phyloP scores from a whole-genome alignment of 2,797 vertebrate genomes.

The Scolopax bukidnonensis region DNA sequence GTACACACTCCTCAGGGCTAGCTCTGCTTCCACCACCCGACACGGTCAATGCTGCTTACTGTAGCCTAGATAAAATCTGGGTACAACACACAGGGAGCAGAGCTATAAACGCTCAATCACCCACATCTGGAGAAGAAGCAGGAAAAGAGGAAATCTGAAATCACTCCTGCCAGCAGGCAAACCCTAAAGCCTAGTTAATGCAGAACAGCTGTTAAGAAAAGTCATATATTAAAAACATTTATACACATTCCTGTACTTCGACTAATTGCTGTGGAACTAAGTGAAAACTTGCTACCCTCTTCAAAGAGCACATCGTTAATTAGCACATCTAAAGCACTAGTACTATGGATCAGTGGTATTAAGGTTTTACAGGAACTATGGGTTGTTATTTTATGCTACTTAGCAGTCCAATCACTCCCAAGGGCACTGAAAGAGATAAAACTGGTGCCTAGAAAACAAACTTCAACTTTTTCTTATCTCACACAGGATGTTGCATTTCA shows the following conservation, averaged over 20 bases:
- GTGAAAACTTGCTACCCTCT: neutral
- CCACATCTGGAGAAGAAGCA: neutral
- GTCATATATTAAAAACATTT: neutral
- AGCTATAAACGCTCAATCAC: neutral
- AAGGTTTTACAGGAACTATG: neutral
- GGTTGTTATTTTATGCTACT: neutral
- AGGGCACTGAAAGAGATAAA: neutral
- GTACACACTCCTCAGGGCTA: neutral
- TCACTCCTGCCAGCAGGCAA: neutral
- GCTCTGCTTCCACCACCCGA: neutral
- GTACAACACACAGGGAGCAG: neutral
- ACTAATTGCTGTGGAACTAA: neutral
- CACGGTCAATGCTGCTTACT: fast-evolving
- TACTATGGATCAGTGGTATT: neutral
- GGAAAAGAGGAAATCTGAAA: neutral
- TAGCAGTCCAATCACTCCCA: constrained; percentile 43
- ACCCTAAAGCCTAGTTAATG: neutral
- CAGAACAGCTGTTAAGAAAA: neutral
- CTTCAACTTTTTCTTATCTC: neutral
- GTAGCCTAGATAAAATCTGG: neutral
- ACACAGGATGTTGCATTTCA: neutral
- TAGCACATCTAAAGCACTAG: neutral
- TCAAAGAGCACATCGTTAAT: neutral
- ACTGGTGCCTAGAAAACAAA: neutral
- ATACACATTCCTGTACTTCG: neutral